These are phyloP conservation scores for Lutjanus erythropterus DNA, from an alignment of 2,113 vertebrate species.

Conservation along the genomic window DNA sequence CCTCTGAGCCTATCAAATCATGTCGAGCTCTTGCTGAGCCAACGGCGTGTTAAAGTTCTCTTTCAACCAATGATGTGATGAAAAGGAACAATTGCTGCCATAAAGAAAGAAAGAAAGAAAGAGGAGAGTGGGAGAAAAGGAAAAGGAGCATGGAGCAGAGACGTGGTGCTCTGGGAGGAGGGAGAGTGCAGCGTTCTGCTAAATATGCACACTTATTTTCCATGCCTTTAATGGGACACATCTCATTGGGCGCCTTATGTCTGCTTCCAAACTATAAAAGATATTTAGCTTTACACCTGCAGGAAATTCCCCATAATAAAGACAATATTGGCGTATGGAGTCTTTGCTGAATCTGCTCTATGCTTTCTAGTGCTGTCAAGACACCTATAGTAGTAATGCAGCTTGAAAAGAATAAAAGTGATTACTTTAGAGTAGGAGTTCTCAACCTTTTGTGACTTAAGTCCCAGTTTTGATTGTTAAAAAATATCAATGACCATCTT, in stretches of 20 bases:
- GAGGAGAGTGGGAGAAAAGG: slow-evolving; percentile 1
- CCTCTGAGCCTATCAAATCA: slow-evolving; percentile 67
- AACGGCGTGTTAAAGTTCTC: slow-evolving; percentile 79
- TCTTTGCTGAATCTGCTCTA: slow-evolving; percentile 54
- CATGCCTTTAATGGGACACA: slow-evolving; percentile 83
- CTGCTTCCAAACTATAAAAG: slow-evolving; percentile 77
- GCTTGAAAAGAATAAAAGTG: slow-evolving; percentile 44
- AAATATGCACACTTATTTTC: slow-evolving; percentile 82
- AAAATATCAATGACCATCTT: too few relatives aligned
- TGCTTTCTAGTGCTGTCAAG: slow-evolving; percentile 25
- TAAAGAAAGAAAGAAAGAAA: slow-evolving; percentile 61
- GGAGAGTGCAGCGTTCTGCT: slow-evolving; percentile 74
- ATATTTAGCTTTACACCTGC: slow-evolving; percentile 74
- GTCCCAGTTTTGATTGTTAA: too few relatives aligned
- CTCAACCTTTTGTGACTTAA: too few relatives aligned
- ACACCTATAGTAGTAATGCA: slow-evolving; percentile 30
- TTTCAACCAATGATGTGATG: slow-evolving; percentile 71
- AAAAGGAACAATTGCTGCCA: slow-evolving; percentile 73
- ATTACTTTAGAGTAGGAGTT: slow-evolving; percentile 31
- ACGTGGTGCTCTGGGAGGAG: slow-evolving; percentile 44
- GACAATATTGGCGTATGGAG: slow-evolving; percentile 60
- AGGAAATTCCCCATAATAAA: slow-evolving; percentile 72
- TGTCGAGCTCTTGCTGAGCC: slow-evolving; percentile 72
- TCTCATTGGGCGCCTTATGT: slow-evolving; percentile 86
- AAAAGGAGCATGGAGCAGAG: slow-evolving; percentile 33